phyloP scores from a whole-genome alignment of 2,888 invertebrate genomes.

The Lamproptera curius region DNA sequence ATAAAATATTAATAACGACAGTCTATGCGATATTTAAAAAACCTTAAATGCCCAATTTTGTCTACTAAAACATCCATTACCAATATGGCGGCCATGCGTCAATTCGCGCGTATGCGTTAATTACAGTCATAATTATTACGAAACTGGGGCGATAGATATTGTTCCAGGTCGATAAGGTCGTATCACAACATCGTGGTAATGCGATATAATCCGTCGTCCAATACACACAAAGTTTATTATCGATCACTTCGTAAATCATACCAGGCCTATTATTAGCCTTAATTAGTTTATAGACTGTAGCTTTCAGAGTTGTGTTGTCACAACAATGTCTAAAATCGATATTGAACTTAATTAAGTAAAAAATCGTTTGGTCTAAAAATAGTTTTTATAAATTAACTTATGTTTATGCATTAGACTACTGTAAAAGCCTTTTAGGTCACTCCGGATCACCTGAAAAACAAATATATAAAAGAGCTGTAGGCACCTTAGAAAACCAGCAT shows the following conservation, averaged over 20 bases:
- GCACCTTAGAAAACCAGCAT: too few relatives aligned
- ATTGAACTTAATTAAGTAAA: too few relatives aligned
- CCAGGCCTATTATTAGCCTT: not conserved
- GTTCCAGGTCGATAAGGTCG: constrained; percentile 13
- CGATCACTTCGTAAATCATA: not conserved
- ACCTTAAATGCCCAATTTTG: too few relatives aligned
- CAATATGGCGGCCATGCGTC: constrained; percentile 19
- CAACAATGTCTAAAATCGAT: too few relatives aligned
- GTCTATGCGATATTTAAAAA: too few relatives aligned
- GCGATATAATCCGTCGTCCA: not conserved
- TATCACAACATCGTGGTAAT: constrained; percentile 13
- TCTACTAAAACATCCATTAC: not conserved
- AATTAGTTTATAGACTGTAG: not conserved
- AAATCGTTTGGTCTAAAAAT: too few relatives aligned
- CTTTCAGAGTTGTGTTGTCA: not conserved
- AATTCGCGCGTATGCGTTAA: constrained; percentile 28
- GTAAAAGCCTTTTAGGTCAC: too few relatives aligned
- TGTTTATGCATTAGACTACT: too few relatives aligned
- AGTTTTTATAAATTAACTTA: too few relatives aligned
- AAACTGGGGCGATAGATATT: constrained; percentile 35
- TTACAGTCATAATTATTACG: constrained; percentile 30
- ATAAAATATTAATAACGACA: too few relatives aligned
- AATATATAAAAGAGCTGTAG: too few relatives aligned
- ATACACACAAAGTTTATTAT: not conserved
- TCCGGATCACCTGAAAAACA: too few relatives aligned